Evolutionary conservation across 2,888 invertebrate genomes (phyloP).

Genomic region (Amphipoea lucens): DNA sequence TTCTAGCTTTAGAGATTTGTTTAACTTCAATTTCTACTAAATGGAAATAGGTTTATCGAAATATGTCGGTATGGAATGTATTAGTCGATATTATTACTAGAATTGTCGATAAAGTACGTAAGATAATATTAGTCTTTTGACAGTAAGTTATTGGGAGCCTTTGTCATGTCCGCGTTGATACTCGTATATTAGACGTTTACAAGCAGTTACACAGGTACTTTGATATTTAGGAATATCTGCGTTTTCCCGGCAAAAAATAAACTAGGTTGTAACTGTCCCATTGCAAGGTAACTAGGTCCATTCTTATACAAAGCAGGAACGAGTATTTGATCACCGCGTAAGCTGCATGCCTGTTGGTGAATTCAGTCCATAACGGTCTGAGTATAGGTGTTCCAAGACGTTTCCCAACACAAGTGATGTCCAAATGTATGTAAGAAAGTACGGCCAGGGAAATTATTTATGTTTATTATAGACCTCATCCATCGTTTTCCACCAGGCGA

Average conservation of each 20-base stretch:
- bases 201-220: neutral
- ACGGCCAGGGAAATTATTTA: neutral
- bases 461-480: neutral
- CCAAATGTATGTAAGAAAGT: neutral
- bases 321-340: neutral
- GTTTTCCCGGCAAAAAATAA: conserved; percentile 4
- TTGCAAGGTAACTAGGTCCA: neutral
- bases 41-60: conserved; percentile 31
- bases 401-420: neutral
- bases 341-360: neutral
- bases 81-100: conserved; percentile 11
- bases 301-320: conserved; percentile 2
- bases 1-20: conserved; percentile 24
- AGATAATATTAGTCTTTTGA: neutral
- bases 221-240: neutral
- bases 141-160: conserved; percentile 27
- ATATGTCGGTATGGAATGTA: conserved; percentile 14
- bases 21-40: conserved; percentile 32
- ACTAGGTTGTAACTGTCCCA: neutral
- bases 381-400: neutral
- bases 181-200: neutral
- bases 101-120: conserved; percentile 19
- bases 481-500: neutral
- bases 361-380: neutral
- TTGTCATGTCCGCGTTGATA: conserved; percentile 8